Base-by-base conservation (phyloP, 2,888 invertebrate genomes). In the Pedicia rivosa region DNA sequence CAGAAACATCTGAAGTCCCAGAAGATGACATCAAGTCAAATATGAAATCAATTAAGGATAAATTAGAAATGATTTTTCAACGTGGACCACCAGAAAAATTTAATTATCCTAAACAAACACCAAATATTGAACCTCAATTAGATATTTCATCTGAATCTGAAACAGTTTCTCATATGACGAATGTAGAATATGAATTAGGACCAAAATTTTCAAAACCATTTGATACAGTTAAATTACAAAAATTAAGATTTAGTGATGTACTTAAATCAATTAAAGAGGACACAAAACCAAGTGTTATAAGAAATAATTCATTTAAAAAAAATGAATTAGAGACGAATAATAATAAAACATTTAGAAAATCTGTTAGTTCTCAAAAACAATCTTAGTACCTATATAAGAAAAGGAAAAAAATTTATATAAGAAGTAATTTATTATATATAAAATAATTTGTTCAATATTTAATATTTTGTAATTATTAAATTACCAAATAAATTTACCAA, bases 41-140 rank as follows among this genome's bases (percentile, higher is more conserved):
- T 12, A 17, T 17, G 3, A 2, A 32, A 13, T 9, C 48, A 39
- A 57, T 57, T 46, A 57, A 53, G 46, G 47, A 47, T 36, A 53
- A 53, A 47, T 45, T 57, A 38, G 59, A 54, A 45, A 51, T 53
- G 35, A 47, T 56, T 40, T 45, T 58, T 30, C 50, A 51, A 42
- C 50, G 51, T 3, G 56, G 57, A 8, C 57, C 56, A 33, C 51
- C 51, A 32, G 13, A 14, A 8, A 16, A 16, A 14, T 5, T n/a
- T 5, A 13, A 13, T 14, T 20, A 20, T 7, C 32, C 17, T 7
- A 13, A 32, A 20, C 13, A 9, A 22, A 32, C 17, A 32, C 32
- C 32, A 7, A 13, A 20, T 5, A 20, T 20, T 14, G 32, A 32
- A 22, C 32, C 17, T 17, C 17, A 30, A 16, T 7, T 3, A 6